Base-by-base conservation (phyloP, 2,797 vertebrate species). In the Sternotherus odoratus region DNA sequence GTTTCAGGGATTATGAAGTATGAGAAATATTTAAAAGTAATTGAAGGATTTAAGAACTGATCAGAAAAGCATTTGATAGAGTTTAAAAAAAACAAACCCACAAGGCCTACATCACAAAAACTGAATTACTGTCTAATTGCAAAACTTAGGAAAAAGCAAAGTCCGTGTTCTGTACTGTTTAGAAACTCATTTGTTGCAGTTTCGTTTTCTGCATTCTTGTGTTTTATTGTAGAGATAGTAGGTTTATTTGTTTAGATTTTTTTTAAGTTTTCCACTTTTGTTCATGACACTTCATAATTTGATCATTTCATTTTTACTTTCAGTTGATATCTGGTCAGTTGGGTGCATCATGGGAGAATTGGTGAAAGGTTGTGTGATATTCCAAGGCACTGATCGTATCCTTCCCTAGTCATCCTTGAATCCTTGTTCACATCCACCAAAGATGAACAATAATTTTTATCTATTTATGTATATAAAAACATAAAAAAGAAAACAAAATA, bases 241-340 rank as follows among this genome's bases (percentile, higher is more conserved):
- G 96, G 96, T 90, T 94, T 90, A 95, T 95, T 93, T 92, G 88
- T 94, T 96, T 85, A 90, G 88, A 3, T 30, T 60, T 77, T 36
- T 85, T 86, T 94, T 97, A 87, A 72, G 93, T 95, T 93, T 95
- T 95, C 88, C 97, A 91, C 97, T 94, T 98, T 97, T 97, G 94
- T 98, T 97, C 98, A 98, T 97, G 95, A 91, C 97, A 97, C 93
- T 95, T 97, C 97, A 98, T 98, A 97, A 98, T 98, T 98, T 97
- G 97, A 94, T 97, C 98, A 98, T 98, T 98, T 98, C 98, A 98
- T 96, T 98, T 98, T 98, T 99, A 97, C 98, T 99, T 98, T 98
- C 99, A 99, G 99, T 99, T 98, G 99, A 99, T 98, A 99, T 99
- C 98, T 99, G 99, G 99, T 99, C 99, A 97, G 99, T 99, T 97